A percentile compares a stretch with the other conserved stretches of the same genome.
These are phyloP conservation scores for Gobionotothen gibberifrons DNA, from an alignment of 2,797 vertebrate species.

Conservation along the genomic window DNA sequence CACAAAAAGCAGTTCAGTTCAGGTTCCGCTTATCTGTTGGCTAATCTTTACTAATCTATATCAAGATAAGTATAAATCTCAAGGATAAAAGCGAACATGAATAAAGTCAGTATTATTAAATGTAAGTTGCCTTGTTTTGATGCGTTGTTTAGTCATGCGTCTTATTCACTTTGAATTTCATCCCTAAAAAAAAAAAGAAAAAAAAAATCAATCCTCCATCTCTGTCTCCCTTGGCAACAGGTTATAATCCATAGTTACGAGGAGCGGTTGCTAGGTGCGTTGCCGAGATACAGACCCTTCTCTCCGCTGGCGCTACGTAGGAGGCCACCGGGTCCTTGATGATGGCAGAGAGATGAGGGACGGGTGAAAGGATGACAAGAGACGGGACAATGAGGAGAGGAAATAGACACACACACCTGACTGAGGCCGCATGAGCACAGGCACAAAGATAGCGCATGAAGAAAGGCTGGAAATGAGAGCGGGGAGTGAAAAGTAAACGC, in stretches of 20 bases:
- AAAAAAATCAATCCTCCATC: conserved; percentile 85
- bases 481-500: conserved; percentile 68
- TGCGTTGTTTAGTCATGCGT: conserved; percentile 72
- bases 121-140: conserved; percentile 36
- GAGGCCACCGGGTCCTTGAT: conserved; percentile 83
- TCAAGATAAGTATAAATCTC: conserved; percentile 28
- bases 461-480: conserved; percentile 61
- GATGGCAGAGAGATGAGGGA: conserved; percentile 78
- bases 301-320: conserved; percentile 79
- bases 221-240: conserved; percentile 90
- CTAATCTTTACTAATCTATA: conserved; percentile 37
- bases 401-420: conserved; percentile 70
- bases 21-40: conserved; percentile 12
- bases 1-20: conserved; percentile 12
- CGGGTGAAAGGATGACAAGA: conserved; percentile 78
- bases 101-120: conserved; percentile 57
- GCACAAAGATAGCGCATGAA: conserved; percentile 55
- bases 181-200: conserved; percentile 52
- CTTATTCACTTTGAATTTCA: conserved; percentile 79
- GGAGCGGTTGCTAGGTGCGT: conserved; percentile 87
- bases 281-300: conserved; percentile 86
- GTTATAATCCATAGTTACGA: conserved; percentile 89
- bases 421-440: conserved; percentile 47
- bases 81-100: conserved; percentile 34
- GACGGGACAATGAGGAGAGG: conserved; percentile 73